Conservation (phyloP, 92 coral and sea anemone species). For the Umimayanthus kanabou region DNA sequence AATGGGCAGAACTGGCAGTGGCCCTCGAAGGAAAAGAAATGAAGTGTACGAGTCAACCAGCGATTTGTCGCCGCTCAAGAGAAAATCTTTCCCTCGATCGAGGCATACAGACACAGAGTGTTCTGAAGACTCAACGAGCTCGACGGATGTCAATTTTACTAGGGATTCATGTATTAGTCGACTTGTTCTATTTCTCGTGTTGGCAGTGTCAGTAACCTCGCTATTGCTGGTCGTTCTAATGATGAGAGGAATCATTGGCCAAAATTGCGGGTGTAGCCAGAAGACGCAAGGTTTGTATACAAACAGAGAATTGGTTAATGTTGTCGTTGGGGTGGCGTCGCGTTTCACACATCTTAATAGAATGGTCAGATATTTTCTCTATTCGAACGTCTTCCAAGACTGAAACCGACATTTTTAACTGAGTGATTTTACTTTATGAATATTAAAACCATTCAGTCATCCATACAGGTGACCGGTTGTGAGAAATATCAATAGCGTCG, state of each 20-base stretch:
- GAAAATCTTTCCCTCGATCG: slow-evolving; percentile 7
- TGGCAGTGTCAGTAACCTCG: slow-evolving; percentile 22
- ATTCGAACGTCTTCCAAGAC: not conserved
- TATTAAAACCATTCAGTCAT: slow-evolving; percentile 32
- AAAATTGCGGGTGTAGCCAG: slow-evolving; percentile 18
- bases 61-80: slow-evolving; percentile 34
- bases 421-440: slow-evolving; percentile 36
- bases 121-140: slow-evolving; percentile 26
- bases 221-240: slow-evolving; percentile 18
- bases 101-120: slow-evolving; percentile 35
- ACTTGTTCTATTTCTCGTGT: slow-evolving; percentile 15
- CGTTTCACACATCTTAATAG: not conserved
- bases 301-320: not conserved
- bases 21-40: slow-evolving; percentile 34
- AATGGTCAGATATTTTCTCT: not conserved
- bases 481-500: not conserved
- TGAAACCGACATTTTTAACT: not conserved
- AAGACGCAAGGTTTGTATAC: slow-evolving; percentile 16
- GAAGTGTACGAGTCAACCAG: slow-evolving; percentile 38
- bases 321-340: not conserved
- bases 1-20: not conserved
- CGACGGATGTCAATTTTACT: not conserved
- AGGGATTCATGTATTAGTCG: slow-evolving; percentile 37
- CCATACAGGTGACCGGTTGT: slow-evolving; percentile 23
- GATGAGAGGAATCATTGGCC: slow-evolving; percentile 22